Percentiles rank a stretch among this genome's conserved stretches.
phyloP scores from a whole-genome alignment of 2,797 vertebrate genomes.

The Phoebastria nigripes region DNA sequence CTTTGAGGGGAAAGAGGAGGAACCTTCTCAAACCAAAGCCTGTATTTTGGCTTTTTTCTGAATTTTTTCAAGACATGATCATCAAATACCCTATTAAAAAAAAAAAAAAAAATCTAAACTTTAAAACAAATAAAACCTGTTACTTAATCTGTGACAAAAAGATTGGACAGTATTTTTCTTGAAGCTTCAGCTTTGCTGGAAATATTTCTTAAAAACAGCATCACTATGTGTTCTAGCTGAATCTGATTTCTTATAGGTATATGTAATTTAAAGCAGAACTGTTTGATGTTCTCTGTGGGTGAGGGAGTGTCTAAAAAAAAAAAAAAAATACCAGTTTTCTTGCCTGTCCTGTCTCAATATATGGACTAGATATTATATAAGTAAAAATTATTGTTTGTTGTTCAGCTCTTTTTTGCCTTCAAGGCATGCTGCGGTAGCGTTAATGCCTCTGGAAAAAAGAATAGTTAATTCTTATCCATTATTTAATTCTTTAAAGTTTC shows the following conservation, averaged over 20 bases:
- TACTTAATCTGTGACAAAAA: background rate
- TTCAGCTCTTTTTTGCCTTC: background rate
- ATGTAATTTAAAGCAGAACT: background rate
- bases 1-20: background rate
- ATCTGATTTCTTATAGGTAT: background rate
- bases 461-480: background rate
- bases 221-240: background rate
- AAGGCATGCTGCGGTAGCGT: background rate
- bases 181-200: background rate
- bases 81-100: background rate
- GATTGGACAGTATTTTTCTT: background rate
- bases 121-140: background rate
- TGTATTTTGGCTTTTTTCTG: background rate
- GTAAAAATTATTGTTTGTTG: background rate
- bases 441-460: background rate
- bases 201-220: background rate
- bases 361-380: background rate
- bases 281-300: background rate
- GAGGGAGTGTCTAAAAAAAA: background rate
- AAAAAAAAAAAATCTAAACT: background rate
- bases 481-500: background rate
- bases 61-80: background rate
- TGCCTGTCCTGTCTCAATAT: background rate
- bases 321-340: background rate
- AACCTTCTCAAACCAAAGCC: background rate